Base-by-base conservation (phyloP, 1,140 invertebrate genomes). In the Heliconius melpomene region DNA sequence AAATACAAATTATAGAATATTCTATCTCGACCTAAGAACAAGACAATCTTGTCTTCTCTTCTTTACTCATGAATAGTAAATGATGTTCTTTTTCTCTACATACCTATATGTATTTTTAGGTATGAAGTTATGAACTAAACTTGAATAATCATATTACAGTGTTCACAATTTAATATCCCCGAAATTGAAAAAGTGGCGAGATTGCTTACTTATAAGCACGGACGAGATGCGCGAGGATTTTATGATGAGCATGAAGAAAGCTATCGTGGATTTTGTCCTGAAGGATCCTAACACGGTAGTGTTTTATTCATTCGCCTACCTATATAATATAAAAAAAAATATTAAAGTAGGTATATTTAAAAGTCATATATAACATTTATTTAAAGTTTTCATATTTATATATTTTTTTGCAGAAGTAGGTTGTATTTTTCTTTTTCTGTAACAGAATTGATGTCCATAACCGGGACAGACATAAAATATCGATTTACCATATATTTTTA, bases 201-300 rank as follows among this genome's bases (percentile, higher is more conserved):
- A 95, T 0, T 95, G 95, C 8, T 88, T 97, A 1, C 90, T 93
- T 1, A 89, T 93, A 46, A 95, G 96, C 72, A 95, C 97, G 18
- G 88, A 95, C 78, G 96, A 97, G 88, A 95, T 96, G 85, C 95
- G 96, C 85, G 96, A 97, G 82, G 97, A 98, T 85, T 99, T 98
- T 91, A 95, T 97, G 84, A 95, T 97, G 83, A 97, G 96, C 84
- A 97, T 98, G 79, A 99, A 98, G 89, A 98, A 98, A 92, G 97
- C 98, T 0, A 96, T 98, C 7, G 96, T 98, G 3, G 98, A 99
- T 94, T 99, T 98, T 92, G 98, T 98, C 3, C 92, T 99, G 3
- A 96, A 96, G 87, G 97, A 98, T 93, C 96, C 97, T 2, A 90
- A 94, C 80, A 95, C 94, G 90, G 93, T 95, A 81, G 32, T 72